A percentile compares a stretch with the other conserved stretches of the same genome.
These are phyloP conservation scores for Enteromius mattozi DNA, from an alignment of 2,797 vertebrate species.

Conservation along the genomic window DNA sequence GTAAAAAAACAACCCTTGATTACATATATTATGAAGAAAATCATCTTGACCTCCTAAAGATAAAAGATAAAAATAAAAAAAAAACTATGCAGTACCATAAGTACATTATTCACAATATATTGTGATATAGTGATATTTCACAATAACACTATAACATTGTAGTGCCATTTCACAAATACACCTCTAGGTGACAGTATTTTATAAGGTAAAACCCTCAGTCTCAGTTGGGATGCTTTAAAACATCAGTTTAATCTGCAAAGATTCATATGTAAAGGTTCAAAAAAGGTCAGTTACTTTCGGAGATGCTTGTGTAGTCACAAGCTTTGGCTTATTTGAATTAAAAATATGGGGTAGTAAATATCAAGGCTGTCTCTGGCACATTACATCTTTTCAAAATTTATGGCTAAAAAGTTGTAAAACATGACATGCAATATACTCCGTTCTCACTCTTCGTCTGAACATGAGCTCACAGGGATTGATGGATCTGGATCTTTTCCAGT, in stretches of 20 bases:
- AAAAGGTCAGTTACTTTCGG: neutral
- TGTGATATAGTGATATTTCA: no score
- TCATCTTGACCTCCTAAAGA: neutral
- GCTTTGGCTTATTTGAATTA: neutral
- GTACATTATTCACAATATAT: neutral
- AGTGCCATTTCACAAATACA: neutral
- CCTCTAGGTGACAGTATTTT: slow-evolving; percentile 47
- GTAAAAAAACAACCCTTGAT: neutral
- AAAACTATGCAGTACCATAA: neutral
- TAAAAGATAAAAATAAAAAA: neutral
- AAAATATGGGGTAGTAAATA: neutral
- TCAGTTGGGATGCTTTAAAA: no score
- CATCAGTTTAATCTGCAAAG: neutral
- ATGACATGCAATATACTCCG: neutral
- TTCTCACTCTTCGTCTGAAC: neutral
- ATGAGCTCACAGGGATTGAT: neutral
- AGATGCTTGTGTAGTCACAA: neutral
- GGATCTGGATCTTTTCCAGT: slow-evolving; percentile 2
- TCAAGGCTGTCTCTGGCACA: neutral
- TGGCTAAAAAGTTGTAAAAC: neutral
- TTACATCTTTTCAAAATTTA: neutral
- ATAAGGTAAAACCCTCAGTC: neutral
- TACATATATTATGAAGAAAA: neutral
- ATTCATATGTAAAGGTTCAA: neutral
- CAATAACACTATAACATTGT: no score